A percentile compares a stretch with the other conserved stretches of the same genome.
Conservation (phyloP, 2,797 vertebrate genomes). For the Crax fasciolata region DNA sequence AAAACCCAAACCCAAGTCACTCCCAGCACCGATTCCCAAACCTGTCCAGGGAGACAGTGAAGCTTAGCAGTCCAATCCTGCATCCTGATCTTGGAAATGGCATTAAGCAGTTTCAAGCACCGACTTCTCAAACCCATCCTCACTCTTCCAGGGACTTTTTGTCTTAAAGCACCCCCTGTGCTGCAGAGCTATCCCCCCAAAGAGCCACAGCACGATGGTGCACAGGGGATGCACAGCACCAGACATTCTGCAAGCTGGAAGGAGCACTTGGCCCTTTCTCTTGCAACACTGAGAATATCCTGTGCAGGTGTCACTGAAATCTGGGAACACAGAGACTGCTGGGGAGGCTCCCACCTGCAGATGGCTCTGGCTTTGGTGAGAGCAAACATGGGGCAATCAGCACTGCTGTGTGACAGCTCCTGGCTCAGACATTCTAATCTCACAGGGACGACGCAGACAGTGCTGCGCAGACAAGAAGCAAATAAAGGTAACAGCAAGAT, state of each 20-base stretch:
- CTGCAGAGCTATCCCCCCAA: not conserved
- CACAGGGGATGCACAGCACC: not conserved
- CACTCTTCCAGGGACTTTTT: not conserved
- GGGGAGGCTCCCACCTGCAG: not conserved
- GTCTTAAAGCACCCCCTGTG: not conserved
- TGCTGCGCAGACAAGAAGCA: not conserved
- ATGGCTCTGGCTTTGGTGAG: not conserved
- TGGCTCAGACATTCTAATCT: not conserved
- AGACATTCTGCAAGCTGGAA: not conserved
- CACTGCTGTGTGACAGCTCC: not conserved
- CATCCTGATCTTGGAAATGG: not conserved
- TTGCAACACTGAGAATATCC: not conserved
- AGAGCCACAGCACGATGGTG: not conserved
- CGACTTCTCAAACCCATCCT: not conserved
- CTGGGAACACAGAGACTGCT: not conserved
- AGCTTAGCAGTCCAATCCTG: not conserved
- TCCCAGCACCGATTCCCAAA: not conserved
- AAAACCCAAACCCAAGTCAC: not conserved
- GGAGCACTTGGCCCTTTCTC: not conserved
- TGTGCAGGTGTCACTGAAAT: too few relatives aligned
- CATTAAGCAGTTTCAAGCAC: not conserved
- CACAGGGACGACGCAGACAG: not conserved
- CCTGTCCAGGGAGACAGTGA: not conserved
- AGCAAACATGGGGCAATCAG: rapidly evolving
- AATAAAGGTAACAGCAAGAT: not conserved